Percentiles rank a stretch among this genome's conserved stretches.
These are phyloP conservation scores for Sialia sialis DNA, from an alignment of 2,113 vertebrate species.

Conservation along the genomic window DNA sequence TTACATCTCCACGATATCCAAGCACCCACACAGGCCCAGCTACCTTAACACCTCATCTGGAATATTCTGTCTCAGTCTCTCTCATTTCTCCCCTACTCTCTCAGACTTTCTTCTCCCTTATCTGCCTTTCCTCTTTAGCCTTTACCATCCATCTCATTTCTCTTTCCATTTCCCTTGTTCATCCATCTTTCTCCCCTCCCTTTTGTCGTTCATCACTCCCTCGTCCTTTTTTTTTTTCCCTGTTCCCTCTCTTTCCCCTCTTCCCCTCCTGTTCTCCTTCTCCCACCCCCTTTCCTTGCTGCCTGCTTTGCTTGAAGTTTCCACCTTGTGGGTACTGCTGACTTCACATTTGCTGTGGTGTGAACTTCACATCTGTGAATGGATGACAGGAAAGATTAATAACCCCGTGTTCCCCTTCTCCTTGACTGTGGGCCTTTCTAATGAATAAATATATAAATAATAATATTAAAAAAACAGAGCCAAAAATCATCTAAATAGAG, in stretches of 20 bases:
- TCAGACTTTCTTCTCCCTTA: constrained; percentile 63
- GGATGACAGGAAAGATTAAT: constrained; percentile 99
- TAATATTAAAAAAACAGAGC: constrained; percentile 15
- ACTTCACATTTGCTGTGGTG: constrained; percentile 94
- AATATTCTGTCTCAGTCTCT: constrained; percentile 14
- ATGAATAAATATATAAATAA: constrained; percentile 83
- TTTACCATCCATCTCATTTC: constrained; percentile 29
- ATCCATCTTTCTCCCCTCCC: neutral
- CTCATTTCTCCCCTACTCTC: constrained; percentile 35
- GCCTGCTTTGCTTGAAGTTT: constrained; percentile 80
- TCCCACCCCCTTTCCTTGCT: constrained; percentile 36
- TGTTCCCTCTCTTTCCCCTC: too few species aligned
- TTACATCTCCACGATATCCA: constrained; percentile 62
- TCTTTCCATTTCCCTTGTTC: constrained; percentile 22
- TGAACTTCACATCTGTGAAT: constrained; percentile 94
- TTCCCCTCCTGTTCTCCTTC: neutral
- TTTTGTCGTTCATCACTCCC: constrained; percentile 10
- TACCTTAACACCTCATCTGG: constrained; percentile 30
- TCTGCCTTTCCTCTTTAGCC: constrained; percentile 53
- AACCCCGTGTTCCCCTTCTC: constrained; percentile 78
- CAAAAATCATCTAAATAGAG: constrained; percentile 82
- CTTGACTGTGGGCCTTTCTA: constrained; percentile 78
- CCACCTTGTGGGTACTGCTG: constrained; percentile 91
- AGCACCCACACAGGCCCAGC: constrained; percentile 39
- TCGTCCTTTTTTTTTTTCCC: neutral